These are phyloP conservation scores for Cirrhinus mrigala DNA, from an alignment of 2,797 vertebrate genomes.

Conservation along the genomic window DNA sequence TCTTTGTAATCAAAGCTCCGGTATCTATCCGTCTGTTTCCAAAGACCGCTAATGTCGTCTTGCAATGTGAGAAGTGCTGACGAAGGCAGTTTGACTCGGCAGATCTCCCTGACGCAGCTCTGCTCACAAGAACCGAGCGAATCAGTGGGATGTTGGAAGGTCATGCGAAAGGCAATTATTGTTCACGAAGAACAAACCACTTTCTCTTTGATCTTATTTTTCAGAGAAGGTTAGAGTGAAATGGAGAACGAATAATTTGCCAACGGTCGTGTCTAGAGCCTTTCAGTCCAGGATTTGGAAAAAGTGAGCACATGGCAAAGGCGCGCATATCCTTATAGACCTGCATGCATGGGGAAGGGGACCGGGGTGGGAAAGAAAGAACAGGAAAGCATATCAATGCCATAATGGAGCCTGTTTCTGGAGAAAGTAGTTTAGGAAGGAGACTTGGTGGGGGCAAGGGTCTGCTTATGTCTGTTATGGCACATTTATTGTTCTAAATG, in stretches of 20 bases:
- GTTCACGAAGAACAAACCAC: conserved; percentile 51
- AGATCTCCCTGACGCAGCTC: conserved; percentile 26
- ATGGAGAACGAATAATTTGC: not conserved
- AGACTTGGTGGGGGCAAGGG: not conserved
- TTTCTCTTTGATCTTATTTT: conserved; percentile 17
- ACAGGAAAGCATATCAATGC: conserved; percentile 77
- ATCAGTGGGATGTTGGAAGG: conserved; percentile 43
- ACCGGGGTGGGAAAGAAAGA: conserved; percentile 35
- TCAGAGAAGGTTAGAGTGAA: conserved; percentile 15
- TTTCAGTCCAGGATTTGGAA: conserved; percentile 68
- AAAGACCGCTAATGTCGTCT: conserved; percentile 32
- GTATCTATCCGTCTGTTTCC: not conserved
- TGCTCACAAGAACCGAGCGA: not conserved
- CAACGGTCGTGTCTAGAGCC: conserved; percentile 40
- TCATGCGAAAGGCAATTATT: conserved; percentile 63
- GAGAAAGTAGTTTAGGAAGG: conserved; percentile 28
- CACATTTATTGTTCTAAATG: conserved; percentile 17
- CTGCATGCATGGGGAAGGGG: conserved; percentile 47
- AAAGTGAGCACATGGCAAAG: conserved; percentile 69
- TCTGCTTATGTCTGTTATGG: conserved; percentile 28
- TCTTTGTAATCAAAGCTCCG: conserved; percentile 31
- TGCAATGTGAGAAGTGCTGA: conserved; percentile 52
- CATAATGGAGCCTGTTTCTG: conserved; percentile 65
- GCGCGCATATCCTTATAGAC: conserved; percentile 3
- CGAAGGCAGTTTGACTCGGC: conserved; percentile 24